Conservation (phyloP, 2,888 invertebrate genomes). For the Andrena camellia region DNA sequence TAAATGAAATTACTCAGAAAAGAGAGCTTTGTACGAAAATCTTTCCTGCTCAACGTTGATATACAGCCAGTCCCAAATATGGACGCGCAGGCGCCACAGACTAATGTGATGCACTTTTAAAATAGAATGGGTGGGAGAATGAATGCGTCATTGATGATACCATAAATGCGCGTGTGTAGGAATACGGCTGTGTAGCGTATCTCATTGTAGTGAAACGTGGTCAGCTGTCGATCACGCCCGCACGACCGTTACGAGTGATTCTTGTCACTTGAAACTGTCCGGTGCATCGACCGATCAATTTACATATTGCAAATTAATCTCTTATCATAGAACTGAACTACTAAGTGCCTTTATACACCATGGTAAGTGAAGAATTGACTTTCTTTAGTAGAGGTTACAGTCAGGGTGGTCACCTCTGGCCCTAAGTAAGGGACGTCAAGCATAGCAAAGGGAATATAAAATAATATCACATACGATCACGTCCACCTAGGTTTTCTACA, state of each 20-base stretch:
- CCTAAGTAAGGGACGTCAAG: constrained; percentile 47
- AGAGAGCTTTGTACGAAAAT: too few relatives aligned
- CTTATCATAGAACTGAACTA: neutral
- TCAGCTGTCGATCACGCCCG: constrained; percentile 49
- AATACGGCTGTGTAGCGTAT: constrained; percentile 11
- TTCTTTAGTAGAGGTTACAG: constrained; percentile 45
- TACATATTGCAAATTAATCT: neutral
- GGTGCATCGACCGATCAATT: neutral
- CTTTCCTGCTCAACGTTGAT: too few relatives aligned
- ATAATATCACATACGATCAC: neutral
- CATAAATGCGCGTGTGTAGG: constrained; percentile 38
- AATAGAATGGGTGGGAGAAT: constrained; percentile 52
- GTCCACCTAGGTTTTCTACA: too few relatives aligned
- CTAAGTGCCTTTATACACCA: constrained; percentile 19
- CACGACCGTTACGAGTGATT: constrained; percentile 11
- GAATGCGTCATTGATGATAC: constrained; percentile 58
- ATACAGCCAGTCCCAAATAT: too few relatives aligned
- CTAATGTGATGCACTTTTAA: constrained; percentile 37
- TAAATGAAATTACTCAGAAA: too few relatives aligned
- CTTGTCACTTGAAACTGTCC: neutral
- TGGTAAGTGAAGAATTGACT: constrained; percentile 58
- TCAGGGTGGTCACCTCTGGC: neutral
- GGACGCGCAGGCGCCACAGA: constrained; percentile 26
- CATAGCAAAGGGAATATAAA: neutral
- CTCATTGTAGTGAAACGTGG: constrained; percentile 57